Evolutionary conservation across 2,888 invertebrate genomes (phyloP).

Genomic region (Diarsia dahlii): DNA sequence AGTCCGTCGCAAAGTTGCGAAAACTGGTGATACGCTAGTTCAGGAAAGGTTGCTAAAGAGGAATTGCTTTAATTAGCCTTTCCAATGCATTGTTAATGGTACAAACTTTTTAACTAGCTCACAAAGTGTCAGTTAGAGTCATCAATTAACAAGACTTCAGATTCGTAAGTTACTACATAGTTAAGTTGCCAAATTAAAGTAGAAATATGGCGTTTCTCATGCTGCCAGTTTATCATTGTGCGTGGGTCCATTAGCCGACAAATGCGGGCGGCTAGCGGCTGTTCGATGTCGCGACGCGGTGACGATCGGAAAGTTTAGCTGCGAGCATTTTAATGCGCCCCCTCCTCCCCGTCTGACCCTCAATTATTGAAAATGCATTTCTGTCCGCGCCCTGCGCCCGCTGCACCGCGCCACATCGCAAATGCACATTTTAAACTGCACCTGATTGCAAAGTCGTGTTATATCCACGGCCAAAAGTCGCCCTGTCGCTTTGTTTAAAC

Average conservation of each 20-base stretch:
- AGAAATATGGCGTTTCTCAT: neutral
- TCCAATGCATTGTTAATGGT: conserved; percentile 1
- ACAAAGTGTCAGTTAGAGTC: neutral
- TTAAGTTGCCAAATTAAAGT: conserved; percentile 2
- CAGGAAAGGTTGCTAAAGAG: neutral
- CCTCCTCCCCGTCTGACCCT: conserved; percentile 88
- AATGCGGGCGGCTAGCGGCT: conserved; percentile 63
- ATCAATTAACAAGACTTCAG: neutral
- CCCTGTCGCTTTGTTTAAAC: conserved; percentile 84
- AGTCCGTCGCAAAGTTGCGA: conserved; percentile 38
- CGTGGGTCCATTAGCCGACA: conserved; percentile 68
- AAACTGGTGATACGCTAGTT: neutral
- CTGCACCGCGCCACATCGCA: conserved; percentile 83
- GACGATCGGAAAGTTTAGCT: conserved; percentile 85
- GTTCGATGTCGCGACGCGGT: conserved; percentile 69
- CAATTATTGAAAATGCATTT: conserved; percentile 91
- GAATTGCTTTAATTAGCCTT: neutral
- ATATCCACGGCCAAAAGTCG: conserved; percentile 86
- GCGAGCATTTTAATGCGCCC: conserved; percentile 86
- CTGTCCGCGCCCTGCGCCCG: conserved; percentile 86
- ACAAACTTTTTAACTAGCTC: conserved; percentile 1
- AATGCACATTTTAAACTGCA: conserved; percentile 91
- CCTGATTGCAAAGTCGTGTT: conserved; percentile 90
- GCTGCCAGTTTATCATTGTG: conserved; percentile 27
- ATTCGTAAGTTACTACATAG: neutral